Percentiles rank a stretch among this genome's conserved stretches.
Evolutionary conservation across 2,113 vertebrate species (phyloP).

Genomic region (Zosterops japonicus): DNA sequence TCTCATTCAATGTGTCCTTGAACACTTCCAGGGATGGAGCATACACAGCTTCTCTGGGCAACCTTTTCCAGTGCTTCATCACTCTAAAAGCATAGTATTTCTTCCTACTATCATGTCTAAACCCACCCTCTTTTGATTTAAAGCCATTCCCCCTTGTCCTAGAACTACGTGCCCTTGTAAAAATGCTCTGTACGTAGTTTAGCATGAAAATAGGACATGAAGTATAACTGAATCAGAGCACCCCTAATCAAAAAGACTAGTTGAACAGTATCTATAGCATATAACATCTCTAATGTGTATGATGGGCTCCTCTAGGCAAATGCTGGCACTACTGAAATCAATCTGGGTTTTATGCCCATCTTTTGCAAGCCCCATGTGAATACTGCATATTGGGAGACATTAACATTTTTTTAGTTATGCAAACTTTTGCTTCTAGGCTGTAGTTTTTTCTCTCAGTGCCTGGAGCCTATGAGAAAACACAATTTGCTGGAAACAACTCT

Average conservation of each 20-base stretch:
- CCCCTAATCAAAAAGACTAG: neutral
- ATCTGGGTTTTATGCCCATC: neutral
- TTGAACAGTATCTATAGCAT: neutral
- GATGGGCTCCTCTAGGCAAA: neutral
- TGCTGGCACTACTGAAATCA: neutral
- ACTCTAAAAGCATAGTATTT: neutral
- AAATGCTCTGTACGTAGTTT: neutral
- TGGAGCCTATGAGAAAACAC: neutral
- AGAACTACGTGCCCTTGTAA: neutral
- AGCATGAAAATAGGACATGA: neutral
- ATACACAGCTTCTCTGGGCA: neutral
- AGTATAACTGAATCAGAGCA: neutral
- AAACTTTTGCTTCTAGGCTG: neutral
- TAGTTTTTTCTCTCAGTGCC: neutral
- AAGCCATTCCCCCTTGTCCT: neutral
- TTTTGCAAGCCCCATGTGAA: neutral
- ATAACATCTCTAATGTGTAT: neutral
- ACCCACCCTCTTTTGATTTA: neutral
- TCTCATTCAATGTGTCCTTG: neutral
- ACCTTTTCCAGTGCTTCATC: neutral
- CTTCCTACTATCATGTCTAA: neutral
- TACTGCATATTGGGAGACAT: neutral
- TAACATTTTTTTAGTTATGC: neutral
- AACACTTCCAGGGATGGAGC: neutral
- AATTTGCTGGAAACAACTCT: conserved; percentile 14